Evolutionary conservation across 2,797 vertebrate genomes (phyloP).

Genomic region (Crax fasciolata): DNA sequence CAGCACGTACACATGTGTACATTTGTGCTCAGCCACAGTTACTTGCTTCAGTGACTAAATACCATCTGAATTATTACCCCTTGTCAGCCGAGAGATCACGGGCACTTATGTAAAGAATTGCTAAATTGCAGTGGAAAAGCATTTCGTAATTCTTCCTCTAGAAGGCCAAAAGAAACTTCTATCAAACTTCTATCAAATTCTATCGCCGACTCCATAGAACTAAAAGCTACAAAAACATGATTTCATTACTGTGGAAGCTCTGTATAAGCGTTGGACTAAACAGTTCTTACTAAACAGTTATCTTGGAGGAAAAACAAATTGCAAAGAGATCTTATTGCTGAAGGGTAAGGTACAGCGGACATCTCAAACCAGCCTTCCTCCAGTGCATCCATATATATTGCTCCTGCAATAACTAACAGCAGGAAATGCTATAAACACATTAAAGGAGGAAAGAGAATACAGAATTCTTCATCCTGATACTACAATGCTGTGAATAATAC

Average conservation of each 20-base stretch:
- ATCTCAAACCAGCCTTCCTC: background rate
- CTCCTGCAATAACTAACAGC: background rate
- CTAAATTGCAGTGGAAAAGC: background rate
- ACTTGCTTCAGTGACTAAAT: background rate
- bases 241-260: background rate
- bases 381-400: background rate
- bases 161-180: background rate
- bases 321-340: background rate
- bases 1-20: background rate
- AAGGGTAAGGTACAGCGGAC: fast-evolving
- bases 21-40: background rate
- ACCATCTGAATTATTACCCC: background rate
- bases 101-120: background rate
- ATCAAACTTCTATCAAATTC: background rate
- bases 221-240: background rate
- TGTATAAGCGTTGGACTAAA: background rate
- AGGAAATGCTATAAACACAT: background rate
- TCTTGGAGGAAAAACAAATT: background rate
- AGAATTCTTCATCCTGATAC: background rate
- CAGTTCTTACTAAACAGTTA: background rate
- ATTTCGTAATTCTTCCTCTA: background rate
- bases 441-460: background rate
- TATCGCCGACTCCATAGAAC: background rate
- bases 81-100: background rate
- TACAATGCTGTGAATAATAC: fast-evolving